phyloP scores from a whole-genome alignment of 2,888 invertebrate genomes.

The Tubulanus polymorphus region DNA sequence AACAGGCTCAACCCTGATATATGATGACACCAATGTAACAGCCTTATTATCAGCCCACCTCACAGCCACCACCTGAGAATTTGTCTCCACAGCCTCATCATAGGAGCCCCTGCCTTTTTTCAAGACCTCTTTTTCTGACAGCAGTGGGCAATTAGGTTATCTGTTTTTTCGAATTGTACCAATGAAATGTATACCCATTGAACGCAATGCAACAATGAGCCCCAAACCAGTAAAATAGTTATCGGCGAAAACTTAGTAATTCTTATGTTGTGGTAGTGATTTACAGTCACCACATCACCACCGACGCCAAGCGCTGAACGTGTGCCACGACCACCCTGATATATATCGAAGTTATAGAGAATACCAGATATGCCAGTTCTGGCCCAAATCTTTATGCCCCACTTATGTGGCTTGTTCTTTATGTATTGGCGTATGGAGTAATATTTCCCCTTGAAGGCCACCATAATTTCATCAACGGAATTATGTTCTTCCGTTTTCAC shows the following conservation, averaged over 20 bases:
- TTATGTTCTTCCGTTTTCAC: not conserved
- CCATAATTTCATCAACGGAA: not conserved
- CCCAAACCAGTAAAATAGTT: conserved; percentile 12
- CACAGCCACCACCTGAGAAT: conserved; percentile 1
- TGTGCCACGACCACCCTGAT: conserved; percentile 6
- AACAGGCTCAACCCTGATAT: not conserved
- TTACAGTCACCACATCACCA: conserved; percentile 11
- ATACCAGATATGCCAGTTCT: conserved; percentile 6
- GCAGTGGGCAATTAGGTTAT: not conserved
- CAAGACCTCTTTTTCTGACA: not conserved
- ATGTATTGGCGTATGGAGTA: not conserved
- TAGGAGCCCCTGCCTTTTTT: conserved; percentile 1
- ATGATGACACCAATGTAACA: conserved; percentile 4
- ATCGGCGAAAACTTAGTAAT: conserved; percentile 16
- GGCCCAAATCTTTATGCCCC: conserved; percentile 2
- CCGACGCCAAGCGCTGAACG: conserved; percentile 8
- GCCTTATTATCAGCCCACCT: conserved; percentile 7
- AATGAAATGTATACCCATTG: conserved; percentile 9
- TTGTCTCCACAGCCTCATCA: conserved; percentile 1
- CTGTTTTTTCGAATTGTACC: conserved; percentile 16
- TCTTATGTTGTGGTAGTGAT: conserved; percentile 4
- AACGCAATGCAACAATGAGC: conserved; percentile 9
- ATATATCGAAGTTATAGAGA: conserved; percentile 13
- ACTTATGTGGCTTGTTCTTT: not conserved
- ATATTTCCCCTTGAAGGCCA: not conserved